Percentiles rank a stretch among this genome's conserved stretches.
phyloP scores from a whole-genome alignment of 2,113 vertebrate genomes.

The Thalassarche chlororhynchos region DNA sequence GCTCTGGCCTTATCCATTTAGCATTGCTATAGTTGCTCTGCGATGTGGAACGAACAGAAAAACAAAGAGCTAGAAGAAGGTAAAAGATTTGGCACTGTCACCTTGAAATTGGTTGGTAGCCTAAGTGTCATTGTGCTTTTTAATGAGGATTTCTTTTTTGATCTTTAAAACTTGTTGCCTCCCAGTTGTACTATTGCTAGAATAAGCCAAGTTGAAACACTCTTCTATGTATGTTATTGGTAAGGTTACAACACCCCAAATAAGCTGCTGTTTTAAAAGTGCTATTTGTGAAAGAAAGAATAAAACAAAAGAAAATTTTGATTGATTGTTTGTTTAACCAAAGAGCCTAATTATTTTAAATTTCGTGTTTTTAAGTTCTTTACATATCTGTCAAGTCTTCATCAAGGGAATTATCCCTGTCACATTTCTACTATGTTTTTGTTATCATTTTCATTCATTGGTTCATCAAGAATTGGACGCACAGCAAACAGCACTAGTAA shows the following conservation, averaged over 20 bases:
- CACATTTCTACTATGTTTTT: conserved; percentile 31
- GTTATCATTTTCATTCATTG: conserved; percentile 22
- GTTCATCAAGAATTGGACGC: not conserved
- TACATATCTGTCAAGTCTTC: conserved; percentile 50
- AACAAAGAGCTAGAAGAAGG: conserved; percentile 11
- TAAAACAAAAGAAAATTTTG: conserved; percentile 45
- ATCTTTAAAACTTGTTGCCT: not conserved
- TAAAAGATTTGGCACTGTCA: not conserved
- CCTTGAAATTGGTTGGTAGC: not conserved
- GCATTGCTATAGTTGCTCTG: not conserved
- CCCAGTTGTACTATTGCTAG: not conserved
- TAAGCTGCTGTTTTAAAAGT: conserved; percentile 18
- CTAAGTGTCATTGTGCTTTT: not conserved
- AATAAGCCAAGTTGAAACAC: not conserved
- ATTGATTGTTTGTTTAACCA: conserved; percentile 61
- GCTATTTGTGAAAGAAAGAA: not conserved
- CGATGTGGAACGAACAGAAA: not conserved
- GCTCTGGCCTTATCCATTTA: not conserved
- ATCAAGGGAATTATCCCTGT: conserved; percentile 43
- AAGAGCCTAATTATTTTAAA: conserved; percentile 55
- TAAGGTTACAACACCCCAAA: not conserved
- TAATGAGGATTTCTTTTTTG: not conserved
- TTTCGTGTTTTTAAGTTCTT: conserved; percentile 42
- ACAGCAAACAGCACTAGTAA: not conserved
- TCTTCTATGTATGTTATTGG: not conserved